A percentile compares a stretch with the other conserved stretches of the same genome.
phyloP scores from a whole-genome alignment of 2,888 invertebrate species.

The Zaprionus bogoriensis region DNA sequence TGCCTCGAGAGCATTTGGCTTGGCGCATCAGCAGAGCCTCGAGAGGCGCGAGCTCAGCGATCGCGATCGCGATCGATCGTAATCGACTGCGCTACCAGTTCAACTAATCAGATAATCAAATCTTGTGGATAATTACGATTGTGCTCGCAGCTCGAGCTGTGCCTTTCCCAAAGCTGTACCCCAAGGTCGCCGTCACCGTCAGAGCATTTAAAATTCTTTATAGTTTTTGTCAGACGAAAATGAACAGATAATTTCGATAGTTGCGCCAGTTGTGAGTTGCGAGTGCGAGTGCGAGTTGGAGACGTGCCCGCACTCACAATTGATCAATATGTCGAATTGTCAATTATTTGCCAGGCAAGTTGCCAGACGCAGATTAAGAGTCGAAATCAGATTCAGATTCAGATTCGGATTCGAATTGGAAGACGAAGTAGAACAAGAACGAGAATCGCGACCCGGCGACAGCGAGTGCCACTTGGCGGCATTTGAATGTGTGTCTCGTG shows the following conservation, averaged over 20 bases:
- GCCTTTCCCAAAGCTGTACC: constrained; percentile 38
- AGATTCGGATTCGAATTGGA: not conserved
- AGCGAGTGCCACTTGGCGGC: constrained; percentile 21
- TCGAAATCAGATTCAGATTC: not conserved
- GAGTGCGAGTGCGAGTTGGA: constrained; percentile 19
- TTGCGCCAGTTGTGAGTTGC: constrained; percentile 1
- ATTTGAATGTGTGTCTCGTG: constrained; percentile 15
- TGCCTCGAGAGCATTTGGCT: not conserved
- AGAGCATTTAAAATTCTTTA: constrained; percentile 52
- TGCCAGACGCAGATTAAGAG: not conserved
- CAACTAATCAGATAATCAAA: constrained; percentile 1
- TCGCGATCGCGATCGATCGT: too few relatives aligned
- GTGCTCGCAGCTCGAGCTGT: constrained; percentile 12
- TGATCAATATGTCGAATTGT: constrained; percentile 72
- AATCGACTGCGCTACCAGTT: not conserved
- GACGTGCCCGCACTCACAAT: constrained; percentile 68
- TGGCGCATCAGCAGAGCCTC: not conserved
- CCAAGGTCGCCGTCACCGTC: constrained; percentile 41
- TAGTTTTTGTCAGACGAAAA: constrained; percentile 32
- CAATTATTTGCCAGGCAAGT: constrained; percentile 42
- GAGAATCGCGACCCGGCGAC: constrained; percentile 4
- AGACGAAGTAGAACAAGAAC: not conserved
- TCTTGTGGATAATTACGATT: not conserved
- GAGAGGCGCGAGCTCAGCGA: not conserved
- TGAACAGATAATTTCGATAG: constrained; percentile 23